Conservation (phyloP, 2,797 vertebrate species). For the Harpagifer antarcticus region DNA sequence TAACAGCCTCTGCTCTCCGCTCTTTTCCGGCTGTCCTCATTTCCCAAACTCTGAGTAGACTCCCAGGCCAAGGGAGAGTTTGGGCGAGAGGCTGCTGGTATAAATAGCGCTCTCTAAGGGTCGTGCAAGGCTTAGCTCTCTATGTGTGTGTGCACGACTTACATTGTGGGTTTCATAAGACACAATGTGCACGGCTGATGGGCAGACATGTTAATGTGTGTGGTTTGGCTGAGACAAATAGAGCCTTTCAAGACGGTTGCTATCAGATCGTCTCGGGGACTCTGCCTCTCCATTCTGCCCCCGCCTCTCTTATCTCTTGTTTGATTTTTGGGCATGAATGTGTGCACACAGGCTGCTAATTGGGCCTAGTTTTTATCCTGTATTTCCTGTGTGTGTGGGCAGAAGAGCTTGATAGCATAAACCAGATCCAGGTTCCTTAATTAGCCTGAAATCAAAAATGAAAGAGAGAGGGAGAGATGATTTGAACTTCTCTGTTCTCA, state of each 20-base stretch:
- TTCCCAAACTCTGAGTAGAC: conserved; percentile 75
- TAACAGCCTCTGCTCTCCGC: conserved; percentile 69
- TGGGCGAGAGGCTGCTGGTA: conserved; percentile 79
- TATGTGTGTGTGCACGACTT: conserved; percentile 28
- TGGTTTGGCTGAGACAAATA: conserved; percentile 42
- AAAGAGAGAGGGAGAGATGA: conserved; percentile 59
- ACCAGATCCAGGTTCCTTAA: conserved; percentile 73
- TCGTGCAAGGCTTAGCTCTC: conserved; percentile 43
- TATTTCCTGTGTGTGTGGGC: conserved; percentile 66
- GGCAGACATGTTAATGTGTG: conserved; percentile 30
- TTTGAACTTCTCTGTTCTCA: conserved; percentile 72
- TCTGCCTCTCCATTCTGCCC: conserved; percentile 78
- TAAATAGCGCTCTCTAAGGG: conserved; percentile 80
- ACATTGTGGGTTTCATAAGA: conserved; percentile 37
- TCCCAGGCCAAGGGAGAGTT: conserved; percentile 73
- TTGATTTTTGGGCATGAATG: conserved; percentile 48
- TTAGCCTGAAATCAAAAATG: conserved; percentile 71
- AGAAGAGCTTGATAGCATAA: conserved; percentile 53
- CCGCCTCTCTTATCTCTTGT: conserved; percentile 21
- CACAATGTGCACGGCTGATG: conserved; percentile 14
- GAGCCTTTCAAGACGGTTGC: conserved; percentile 56
- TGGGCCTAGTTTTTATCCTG: conserved; percentile 53
- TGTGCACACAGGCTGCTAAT: conserved; percentile 55
- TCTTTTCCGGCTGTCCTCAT: conserved; percentile 72
- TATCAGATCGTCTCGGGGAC: conserved; percentile 64